A percentile compares a stretch with the other conserved stretches of the same genome.
Evolutionary conservation across 2,888 invertebrate species (phyloP).

Genomic region (Eupithecia insigniata): DNA sequence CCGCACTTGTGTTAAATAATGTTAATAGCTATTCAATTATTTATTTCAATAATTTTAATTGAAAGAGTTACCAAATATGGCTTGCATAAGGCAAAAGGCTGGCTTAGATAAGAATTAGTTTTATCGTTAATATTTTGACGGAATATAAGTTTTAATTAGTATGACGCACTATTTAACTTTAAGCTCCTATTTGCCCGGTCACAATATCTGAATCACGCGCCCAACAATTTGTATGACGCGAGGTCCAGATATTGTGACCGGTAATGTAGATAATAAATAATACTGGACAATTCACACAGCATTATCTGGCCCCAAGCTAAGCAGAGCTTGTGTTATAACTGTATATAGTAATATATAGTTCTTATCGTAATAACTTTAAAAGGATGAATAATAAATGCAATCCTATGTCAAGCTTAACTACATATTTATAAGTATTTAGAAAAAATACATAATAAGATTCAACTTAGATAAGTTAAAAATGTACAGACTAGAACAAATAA

Average conservation of each 20-base stretch:
- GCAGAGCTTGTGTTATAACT: no score
- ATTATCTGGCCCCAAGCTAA: no score
- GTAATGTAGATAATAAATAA: no score
- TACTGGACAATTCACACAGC: no score
- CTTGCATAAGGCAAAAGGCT: neutral
- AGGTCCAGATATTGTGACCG: no score
- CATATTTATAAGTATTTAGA: neutral
- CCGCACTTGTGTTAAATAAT: neutral
- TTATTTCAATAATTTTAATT: constrained; percentile 10
- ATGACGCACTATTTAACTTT: neutral
- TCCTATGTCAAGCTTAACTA: neutral
- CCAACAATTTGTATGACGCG: no score
- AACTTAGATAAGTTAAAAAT: neutral
- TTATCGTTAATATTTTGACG: neutral
- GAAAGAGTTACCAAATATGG: constrained; percentile 57
- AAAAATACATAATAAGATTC: neutral
- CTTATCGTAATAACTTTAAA: neutral
- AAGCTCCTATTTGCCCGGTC: no score
- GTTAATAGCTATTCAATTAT: neutral
- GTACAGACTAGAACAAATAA: constrained; percentile 14
- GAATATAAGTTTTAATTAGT: neutral
- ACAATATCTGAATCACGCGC: no score
- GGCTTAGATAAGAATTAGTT: neutral
- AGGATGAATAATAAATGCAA: neutral
- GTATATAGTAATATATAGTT: neutral